Evolutionary conservation across 2,797 vertebrate species (phyloP).

Genomic region (Sphaeramia orbicularis): DNA sequence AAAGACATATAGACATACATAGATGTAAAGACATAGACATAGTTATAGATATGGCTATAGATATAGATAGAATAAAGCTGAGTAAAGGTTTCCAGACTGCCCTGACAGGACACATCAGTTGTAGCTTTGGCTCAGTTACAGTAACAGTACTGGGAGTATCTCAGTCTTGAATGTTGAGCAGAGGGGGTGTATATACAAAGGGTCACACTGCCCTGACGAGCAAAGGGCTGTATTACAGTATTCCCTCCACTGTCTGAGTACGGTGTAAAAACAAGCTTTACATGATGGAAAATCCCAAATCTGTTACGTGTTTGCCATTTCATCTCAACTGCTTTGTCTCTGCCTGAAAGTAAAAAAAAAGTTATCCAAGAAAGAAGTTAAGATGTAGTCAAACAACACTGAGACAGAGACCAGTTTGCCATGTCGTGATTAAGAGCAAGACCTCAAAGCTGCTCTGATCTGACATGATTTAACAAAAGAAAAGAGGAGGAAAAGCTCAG

Average conservation of each 20-base stretch:
- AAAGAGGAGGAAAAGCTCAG: constrained; percentile 67
- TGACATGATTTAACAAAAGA: constrained; percentile 74
- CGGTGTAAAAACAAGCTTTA: constrained; percentile 11
- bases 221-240: constrained; percentile 35
- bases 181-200: constrained; percentile 39
- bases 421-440: constrained; percentile 56
- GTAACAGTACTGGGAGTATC: constrained; percentile 49
- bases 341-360: constrained; percentile 5
- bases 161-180: background rate
- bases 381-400: constrained; percentile 50
- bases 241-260: constrained; percentile 27
- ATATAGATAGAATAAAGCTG: background rate
- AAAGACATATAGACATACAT: too few species aligned
- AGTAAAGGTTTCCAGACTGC: background rate
- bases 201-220: constrained; percentile 72
- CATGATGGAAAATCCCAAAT: constrained; percentile 52
- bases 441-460: constrained; percentile 76
- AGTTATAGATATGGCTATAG: too few species aligned
- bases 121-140: constrained; percentile 40
- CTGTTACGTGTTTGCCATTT: constrained; percentile 15
- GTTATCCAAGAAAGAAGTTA: constrained; percentile 22
- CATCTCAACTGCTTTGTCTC: constrained; percentile 43
- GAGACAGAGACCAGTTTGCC: constrained; percentile 54
- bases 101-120: constrained; percentile 17
- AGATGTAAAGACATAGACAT: too few species aligned